Conservation (phyloP, 2,888 invertebrate species). For the Metallyticus violacea region DNA sequence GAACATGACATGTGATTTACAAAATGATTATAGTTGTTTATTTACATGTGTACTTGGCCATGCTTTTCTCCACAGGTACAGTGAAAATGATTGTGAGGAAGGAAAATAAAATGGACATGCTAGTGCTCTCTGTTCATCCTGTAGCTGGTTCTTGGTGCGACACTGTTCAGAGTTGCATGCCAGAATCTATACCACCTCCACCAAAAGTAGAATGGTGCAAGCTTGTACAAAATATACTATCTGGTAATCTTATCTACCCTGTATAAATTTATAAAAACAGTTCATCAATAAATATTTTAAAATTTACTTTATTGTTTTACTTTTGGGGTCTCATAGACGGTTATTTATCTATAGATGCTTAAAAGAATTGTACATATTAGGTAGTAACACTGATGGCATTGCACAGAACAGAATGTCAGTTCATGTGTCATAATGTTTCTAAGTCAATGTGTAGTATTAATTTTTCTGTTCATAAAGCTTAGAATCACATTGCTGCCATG, state of each 20-base stretch:
- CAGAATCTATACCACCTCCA: constrained; percentile 44
- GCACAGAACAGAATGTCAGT: too few relatives aligned
- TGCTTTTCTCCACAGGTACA: constrained; percentile 39
- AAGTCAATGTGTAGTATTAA: too few relatives aligned
- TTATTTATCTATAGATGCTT: too few relatives aligned
- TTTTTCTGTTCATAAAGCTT: too few relatives aligned
- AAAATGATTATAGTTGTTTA: too few relatives aligned
- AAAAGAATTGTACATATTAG: too few relatives aligned
- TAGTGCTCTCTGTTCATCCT: constrained; percentile 44
- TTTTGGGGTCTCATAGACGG: too few relatives aligned
- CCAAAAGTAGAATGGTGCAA: constrained; percentile 45
- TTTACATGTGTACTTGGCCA: neutral
- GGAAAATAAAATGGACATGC: constrained; percentile 37
- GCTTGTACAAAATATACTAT: constrained; percentile 36
- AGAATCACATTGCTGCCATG: too few relatives aligned
- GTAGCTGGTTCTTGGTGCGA: constrained; percentile 45
- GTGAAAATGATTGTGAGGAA: constrained; percentile 41
- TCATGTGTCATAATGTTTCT: too few relatives aligned
- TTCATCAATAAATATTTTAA: neutral
- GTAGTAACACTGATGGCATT: too few relatives aligned
- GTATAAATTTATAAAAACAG: constrained; percentile 32
- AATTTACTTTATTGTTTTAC: too few relatives aligned
- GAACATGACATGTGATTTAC: too few relatives aligned
- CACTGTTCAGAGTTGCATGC: constrained; percentile 46
- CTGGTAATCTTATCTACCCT: constrained; percentile 41